Conservation (phyloP, 2,113 vertebrate species). For the Panurus biarmicus region DNA sequence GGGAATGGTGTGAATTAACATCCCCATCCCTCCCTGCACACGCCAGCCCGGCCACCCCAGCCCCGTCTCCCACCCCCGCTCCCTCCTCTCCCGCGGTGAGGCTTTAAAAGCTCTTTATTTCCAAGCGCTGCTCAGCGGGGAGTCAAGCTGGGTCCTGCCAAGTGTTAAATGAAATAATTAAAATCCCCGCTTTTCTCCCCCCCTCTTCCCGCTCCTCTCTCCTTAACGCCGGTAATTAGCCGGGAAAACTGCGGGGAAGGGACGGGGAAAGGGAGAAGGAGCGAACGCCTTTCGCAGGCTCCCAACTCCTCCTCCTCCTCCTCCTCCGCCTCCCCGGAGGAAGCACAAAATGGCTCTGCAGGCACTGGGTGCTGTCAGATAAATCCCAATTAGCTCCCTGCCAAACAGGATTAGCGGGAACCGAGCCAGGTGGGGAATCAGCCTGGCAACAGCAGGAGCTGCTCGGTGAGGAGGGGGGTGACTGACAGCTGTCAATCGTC, state of each 20-base stretch:
- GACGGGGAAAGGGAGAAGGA: not conserved
- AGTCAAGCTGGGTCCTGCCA: conserved; percentile 16
- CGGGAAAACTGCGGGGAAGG: not conserved
- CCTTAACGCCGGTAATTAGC: conserved; percentile 28
- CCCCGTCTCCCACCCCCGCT: not conserved
- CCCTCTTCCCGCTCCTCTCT: not conserved
- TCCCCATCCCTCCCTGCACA: not conserved
- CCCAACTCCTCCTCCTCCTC: not conserved
- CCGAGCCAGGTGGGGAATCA: not conserved
- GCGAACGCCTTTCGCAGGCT: not conserved
- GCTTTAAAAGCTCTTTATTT: conserved; percentile 11
- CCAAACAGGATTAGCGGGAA: not conserved
- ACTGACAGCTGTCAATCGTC: not conserved
- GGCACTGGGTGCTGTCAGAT: conserved; percentile 16
- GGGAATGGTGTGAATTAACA: not conserved
- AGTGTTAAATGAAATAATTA: conserved; percentile 52
- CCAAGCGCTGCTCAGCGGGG: not conserved
- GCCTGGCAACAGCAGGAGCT: not conserved
- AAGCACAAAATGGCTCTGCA: not conserved
- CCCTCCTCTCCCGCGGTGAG: not conserved
- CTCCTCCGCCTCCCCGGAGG: not conserved
- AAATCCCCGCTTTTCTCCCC: not conserved
- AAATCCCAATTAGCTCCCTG: conserved; percentile 36
- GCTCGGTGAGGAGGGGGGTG: not conserved
- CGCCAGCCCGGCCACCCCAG: not conserved